These are phyloP conservation scores for Saxidomus purpurata DNA, from an alignment of 1,140 invertebrate species.

Conservation along the genomic window DNA sequence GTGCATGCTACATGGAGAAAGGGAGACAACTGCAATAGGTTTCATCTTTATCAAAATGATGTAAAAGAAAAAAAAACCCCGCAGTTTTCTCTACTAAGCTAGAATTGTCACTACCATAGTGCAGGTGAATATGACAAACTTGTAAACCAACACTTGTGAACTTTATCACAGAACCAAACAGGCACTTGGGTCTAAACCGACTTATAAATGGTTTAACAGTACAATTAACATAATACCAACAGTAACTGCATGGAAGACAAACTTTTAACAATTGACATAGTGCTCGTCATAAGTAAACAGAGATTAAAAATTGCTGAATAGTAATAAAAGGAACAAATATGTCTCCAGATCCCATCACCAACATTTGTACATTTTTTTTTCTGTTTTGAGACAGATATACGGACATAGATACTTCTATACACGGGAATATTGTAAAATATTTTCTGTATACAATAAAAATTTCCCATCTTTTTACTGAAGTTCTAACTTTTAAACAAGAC, in stretches of 20 bases:
- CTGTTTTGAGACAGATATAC: too few relatives aligned
- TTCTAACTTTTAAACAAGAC: too few relatives aligned
- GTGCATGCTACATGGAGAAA: not conserved
- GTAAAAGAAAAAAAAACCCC: too few relatives aligned
- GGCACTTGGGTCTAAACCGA: constrained; percentile 5
- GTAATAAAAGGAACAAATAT: not conserved
- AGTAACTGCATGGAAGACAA: constrained; percentile 3
- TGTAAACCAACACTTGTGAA: not conserved
- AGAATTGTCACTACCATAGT: too few relatives aligned
- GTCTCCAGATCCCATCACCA: not conserved
- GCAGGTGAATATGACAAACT: not conserved
- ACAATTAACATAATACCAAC: not conserved
- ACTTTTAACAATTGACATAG: not conserved
- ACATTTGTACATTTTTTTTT: too few relatives aligned
- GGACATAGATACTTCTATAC: too few relatives aligned
- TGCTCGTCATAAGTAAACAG: too few relatives aligned
- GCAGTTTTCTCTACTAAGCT: too few relatives aligned
- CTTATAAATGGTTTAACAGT: not conserved
- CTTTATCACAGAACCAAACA: not conserved
- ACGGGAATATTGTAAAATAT: too few relatives aligned
- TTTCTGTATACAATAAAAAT: too few relatives aligned
- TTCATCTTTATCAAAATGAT: too few relatives aligned
- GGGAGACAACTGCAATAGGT: not conserved
- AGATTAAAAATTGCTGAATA: not conserved
- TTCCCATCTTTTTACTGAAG: too few relatives aligned